phyloP scores from a whole-genome alignment of 1,140 invertebrate genomes.

The Hyposmocoma kahamanoa region DNA sequence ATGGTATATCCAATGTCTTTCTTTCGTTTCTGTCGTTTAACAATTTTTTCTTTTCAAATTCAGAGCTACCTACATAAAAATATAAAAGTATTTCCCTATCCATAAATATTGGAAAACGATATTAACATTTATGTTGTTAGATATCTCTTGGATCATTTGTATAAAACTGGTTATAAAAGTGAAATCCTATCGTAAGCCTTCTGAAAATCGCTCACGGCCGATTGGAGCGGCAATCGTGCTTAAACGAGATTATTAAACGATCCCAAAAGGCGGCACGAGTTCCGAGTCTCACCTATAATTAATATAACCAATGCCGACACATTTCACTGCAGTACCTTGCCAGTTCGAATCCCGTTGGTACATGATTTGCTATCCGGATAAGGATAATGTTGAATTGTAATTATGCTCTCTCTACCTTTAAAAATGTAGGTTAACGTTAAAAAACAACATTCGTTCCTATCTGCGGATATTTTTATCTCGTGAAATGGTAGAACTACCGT shows the following conservation, averaged over 20 bases:
- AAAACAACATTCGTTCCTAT: not conserved
- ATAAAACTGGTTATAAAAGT: constrained; percentile 14
- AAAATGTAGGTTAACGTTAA: not conserved
- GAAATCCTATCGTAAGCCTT: constrained; percentile 15
- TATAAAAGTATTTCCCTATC: too few species aligned
- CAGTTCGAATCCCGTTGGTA: not conserved
- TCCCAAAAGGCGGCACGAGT: constrained; percentile 18
- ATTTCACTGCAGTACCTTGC: not conserved
- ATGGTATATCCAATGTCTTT: too few species aligned
- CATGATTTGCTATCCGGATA: not conserved
- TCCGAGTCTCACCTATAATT: constrained; percentile 13
- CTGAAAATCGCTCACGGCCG: constrained; percentile 26
- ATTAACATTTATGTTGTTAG: constrained; percentile 4
- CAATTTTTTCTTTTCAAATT: too few species aligned
- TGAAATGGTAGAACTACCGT: not conserved
- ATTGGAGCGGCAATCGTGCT: constrained; percentile 31
- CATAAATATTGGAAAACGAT: constrained; percentile 19
- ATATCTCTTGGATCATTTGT: constrained; percentile 5
- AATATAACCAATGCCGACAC: constrained; percentile 7
- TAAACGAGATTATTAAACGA: constrained; percentile 43
- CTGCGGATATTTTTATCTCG: not conserved
- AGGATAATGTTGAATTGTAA: not conserved
- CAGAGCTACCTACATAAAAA: too few species aligned
- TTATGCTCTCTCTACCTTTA: not conserved
- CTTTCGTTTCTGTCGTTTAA: too few species aligned